Conservation (phyloP, 2,888 invertebrate genomes). For the Conus canariensis region DNA sequence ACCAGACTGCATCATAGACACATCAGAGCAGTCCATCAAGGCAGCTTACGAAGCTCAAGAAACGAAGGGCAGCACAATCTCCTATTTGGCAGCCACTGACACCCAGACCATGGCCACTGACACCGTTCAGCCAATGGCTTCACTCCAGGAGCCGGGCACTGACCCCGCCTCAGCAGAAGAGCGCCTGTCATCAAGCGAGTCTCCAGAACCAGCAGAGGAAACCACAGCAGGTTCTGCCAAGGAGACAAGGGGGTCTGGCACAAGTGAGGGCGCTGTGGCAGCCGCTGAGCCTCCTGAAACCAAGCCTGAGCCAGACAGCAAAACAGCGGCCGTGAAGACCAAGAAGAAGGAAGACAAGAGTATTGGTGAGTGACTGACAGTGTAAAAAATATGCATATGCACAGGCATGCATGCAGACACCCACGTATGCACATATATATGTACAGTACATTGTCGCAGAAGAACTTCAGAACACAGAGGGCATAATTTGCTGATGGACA, state of each 20-base stretch:
- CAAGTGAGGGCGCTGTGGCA: neutral
- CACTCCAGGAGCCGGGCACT: neutral
- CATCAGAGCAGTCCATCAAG: neutral
- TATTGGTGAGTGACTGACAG: constrained; percentile 64
- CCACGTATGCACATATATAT: too few relatives aligned
- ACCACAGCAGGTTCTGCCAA: neutral
- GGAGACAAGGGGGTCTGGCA: neutral
- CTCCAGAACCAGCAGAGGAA: constrained; percentile 25
- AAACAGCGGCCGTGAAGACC: constrained; percentile 55
- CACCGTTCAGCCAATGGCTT: neutral
- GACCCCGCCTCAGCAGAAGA: neutral
- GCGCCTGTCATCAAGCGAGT: constrained; percentile 5
- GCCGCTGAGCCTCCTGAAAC: neutral
- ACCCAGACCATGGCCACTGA: constrained; percentile 8
- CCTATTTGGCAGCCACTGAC: neutral
- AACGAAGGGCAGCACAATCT: neutral
- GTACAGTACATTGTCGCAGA: too few relatives aligned
- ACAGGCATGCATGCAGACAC: too few relatives aligned
- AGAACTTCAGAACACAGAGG: too few relatives aligned
- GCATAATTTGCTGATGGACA: too few relatives aligned
- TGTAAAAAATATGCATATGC: too few relatives aligned
- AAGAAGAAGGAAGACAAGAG: constrained; percentile 74
- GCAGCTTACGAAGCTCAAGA: too few relatives aligned
- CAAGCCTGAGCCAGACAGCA: constrained; percentile 40
- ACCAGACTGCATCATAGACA: neutral